Evolutionary conservation across 2,113 vertebrate species (phyloP).

Genomic region (Lipophrys pholis): DNA sequence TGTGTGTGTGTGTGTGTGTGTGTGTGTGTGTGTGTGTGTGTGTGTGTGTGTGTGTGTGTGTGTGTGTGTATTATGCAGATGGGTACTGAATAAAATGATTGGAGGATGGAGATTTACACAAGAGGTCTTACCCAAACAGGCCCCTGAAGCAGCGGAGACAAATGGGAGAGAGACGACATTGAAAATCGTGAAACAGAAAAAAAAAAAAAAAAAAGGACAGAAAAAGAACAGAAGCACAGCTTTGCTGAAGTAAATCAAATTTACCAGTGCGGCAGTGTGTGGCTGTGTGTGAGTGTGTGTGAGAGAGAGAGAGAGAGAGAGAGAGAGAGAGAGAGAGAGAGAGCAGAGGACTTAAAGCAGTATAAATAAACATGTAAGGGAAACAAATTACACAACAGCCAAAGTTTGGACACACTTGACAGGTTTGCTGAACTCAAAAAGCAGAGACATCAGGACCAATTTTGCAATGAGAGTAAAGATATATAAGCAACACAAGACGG

Average conservation of each 20-base stretch:
- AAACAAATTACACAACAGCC: conserved; percentile 11
- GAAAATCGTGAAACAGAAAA: conserved; percentile 70
- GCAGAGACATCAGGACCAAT: conserved; percentile 12
- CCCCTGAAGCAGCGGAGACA: conserved; percentile 86
- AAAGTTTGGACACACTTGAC: conserved; percentile 4
- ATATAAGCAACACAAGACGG: not conserved
- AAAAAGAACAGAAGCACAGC: conserved; percentile 43
- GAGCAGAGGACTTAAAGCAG: not conserved
- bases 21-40: conserved; percentile 11
- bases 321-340: too few species aligned
- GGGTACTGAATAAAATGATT: conserved; percentile 39
- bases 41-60: conserved; percentile 8
- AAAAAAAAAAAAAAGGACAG: conserved; percentile 1
- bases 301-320: too few species aligned
- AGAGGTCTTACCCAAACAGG: conserved; percentile 90
- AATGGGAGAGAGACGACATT: conserved; percentile 81
- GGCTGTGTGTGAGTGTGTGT: not conserved
- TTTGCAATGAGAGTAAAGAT: not conserved
- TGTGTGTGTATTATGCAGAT: conserved; percentile 40
- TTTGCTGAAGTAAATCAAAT: conserved; percentile 9
- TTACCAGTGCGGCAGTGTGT: conserved; percentile 11
- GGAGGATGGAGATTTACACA: conserved; percentile 45
- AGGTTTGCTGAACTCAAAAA: conserved; percentile 31
- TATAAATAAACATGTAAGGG: conserved; percentile 9
- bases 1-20: not conserved